phyloP scores from a whole-genome alignment of 2,797 vertebrate species.

The Pelodytes ibericus region DNA sequence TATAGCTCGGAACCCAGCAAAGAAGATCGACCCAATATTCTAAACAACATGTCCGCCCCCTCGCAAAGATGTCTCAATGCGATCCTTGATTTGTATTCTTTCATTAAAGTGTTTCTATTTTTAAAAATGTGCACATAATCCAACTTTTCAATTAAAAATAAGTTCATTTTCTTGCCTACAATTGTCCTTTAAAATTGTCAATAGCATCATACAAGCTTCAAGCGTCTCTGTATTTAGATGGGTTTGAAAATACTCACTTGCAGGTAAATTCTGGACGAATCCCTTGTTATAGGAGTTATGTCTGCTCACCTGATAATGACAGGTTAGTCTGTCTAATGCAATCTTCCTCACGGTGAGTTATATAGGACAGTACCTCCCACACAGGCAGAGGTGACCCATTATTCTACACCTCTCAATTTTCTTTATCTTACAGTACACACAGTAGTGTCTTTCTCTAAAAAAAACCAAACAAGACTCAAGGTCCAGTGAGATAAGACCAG shows the following conservation, averaged over 20 bases:
- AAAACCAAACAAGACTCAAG: slow-evolving; percentile 5
- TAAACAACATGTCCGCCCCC: too few relatives aligned
- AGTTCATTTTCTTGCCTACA: too few relatives aligned
- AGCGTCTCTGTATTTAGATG: too few relatives aligned
- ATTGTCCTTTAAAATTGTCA: too few relatives aligned
- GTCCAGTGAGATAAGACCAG: slow-evolving; percentile 12
- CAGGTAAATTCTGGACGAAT: not conserved
- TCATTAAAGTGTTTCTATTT: too few relatives aligned
- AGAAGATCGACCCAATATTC: too few relatives aligned
- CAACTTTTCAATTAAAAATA: too few relatives aligned
- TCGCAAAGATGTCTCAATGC: too few relatives aligned
- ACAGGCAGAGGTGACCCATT: slow-evolving; percentile 12
- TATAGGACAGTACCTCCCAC: slow-evolving; percentile 43
- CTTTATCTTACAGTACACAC: not conserved
- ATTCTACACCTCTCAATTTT: slow-evolving; percentile 28
- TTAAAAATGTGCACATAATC: too few relatives aligned
- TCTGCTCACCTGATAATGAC: not conserved
- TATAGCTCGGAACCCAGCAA: too few relatives aligned
- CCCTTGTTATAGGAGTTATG: not conserved
- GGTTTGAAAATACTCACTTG: slow-evolving; percentile 38
- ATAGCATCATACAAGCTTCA: too few relatives aligned
- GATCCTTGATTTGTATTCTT: too few relatives aligned
- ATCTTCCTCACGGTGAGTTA: slow-evolving; percentile 7
- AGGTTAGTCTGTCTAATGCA: not conserved
- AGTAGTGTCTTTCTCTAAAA: not conserved